Conservation (phyloP, 1,140 invertebrate genomes). For the Varroa destructor region DNA sequence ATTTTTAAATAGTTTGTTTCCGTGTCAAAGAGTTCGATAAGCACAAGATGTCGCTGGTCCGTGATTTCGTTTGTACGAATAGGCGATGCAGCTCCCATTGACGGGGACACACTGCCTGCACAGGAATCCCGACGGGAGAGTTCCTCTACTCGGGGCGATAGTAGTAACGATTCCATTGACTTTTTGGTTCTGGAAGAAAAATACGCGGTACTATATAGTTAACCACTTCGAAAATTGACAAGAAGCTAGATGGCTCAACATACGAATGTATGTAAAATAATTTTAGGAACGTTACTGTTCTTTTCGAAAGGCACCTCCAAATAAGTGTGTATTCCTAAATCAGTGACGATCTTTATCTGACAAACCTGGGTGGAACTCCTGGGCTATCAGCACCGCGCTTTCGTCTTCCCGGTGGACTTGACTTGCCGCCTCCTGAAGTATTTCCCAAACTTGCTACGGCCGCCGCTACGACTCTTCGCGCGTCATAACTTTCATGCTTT, state of each 20-base stretch:
- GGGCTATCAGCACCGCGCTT: slow-evolving; percentile 6
- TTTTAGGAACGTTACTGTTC: too few species aligned
- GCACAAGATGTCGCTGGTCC: background rate
- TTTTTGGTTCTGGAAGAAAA: slow-evolving; percentile 10
- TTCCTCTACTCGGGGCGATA: background rate
- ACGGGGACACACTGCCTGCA: background rate
- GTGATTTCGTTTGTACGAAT: slow-evolving; percentile 9
- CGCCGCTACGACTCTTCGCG: background rate
- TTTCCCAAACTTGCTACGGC: too few species aligned
- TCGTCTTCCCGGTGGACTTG: background rate
- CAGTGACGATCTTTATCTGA: too few species aligned
- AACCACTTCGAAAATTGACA: too few species aligned
- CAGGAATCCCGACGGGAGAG: slow-evolving; percentile 3
- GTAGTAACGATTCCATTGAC: background rate
- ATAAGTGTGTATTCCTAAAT: too few species aligned
- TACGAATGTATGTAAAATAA: too few species aligned
- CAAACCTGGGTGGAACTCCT: background rate
- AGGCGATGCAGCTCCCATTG: background rate
- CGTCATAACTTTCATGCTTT: slow-evolving; percentile 7
- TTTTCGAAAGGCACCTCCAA: too few species aligned
- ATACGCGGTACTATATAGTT: too few species aligned
- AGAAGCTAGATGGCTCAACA: too few species aligned
- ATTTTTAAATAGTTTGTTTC: slow-evolving; percentile 1
- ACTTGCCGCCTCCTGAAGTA: background rate
- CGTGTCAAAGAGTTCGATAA: background rate